Base-by-base conservation (phyloP, 2,797 vertebrate genomes). In the Melanotaenia pygmaea region DNA sequence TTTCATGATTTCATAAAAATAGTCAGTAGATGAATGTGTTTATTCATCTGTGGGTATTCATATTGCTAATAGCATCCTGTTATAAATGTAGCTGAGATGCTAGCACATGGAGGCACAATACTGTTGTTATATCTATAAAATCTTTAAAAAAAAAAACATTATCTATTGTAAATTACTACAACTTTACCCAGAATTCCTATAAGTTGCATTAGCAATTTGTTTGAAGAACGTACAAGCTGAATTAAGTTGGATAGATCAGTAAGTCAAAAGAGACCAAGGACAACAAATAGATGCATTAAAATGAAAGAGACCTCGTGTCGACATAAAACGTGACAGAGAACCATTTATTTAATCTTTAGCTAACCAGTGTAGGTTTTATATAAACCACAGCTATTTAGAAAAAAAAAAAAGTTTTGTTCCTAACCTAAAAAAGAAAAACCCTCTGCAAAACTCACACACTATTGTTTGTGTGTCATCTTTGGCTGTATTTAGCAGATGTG, bases 181-280 rank as follows among this genome's bases (percentile, higher is more conserved):
- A 35, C 26, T 28, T 63, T 2, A 59, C 2, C 28, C 26, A 18
- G 32, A 67, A 32, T 45, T 59, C 18, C 64, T 1, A 12, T 9
- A 35, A 61, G 51, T 0, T 5, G 0, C 14, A 24, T 53, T 16
- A 53, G n/a, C 47, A 0, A 59, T 50, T 24, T 3, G 37, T 61
- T 56, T 45, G 1, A 1, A 0, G 10, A 0, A 11, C 0, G 0
- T 53, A 8, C 22, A 0, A 37, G 5, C 3, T 65, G 50, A 18
- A 20, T 28, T 35, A 20, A n/a, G 20, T 20, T 6, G 13, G 4
- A 16, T 40, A 40, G 13, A 40, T 16, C 13, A 14, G 38, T 40
- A 47, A 47, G 16, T 6, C 34, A 34, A 34, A 16, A 45, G 43
- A 38, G 38, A 40, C 38, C 4, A 16, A 40, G 14, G 38, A 40